Conservation (phyloP, 2,113 vertebrate genomes). For the Sitta europaea region DNA sequence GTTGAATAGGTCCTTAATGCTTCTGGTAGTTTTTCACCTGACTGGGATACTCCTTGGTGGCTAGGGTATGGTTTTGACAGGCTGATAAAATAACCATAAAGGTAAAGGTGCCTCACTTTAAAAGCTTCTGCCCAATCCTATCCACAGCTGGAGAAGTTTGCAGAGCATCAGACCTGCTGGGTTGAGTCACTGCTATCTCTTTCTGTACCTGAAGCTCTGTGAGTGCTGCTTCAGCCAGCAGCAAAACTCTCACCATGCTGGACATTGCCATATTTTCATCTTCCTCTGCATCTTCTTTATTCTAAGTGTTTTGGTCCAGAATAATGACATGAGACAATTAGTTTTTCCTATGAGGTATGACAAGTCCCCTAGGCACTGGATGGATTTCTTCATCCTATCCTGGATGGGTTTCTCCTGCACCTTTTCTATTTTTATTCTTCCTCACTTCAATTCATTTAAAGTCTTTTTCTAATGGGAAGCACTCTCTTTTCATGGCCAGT, state of each 20-base stretch:
- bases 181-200: not conserved
- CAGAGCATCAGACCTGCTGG: not conserved
- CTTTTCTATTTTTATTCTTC: not conserved
- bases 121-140: not conserved
- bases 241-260: not conserved
- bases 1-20: not conserved
- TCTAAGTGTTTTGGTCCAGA: not conserved
- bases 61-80: not conserved
- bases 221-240: not conserved
- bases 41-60: not conserved
- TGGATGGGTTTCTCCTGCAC: accelerated
- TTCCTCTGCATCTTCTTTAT: not conserved
- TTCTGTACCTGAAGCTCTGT: not conserved
- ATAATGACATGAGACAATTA: not conserved
- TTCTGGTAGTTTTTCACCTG: not conserved
- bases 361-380: not conserved
- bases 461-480: not conserved
- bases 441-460: not conserved
- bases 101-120: not conserved
- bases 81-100: not conserved
- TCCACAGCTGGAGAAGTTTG: not conserved
- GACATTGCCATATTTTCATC: not conserved
- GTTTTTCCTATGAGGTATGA: not conserved
- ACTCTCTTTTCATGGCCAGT: not conserved
- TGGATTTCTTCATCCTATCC: not conserved